Base-by-base conservation (phyloP, 2,888 invertebrate species). In the Eledona agricola region DNA sequence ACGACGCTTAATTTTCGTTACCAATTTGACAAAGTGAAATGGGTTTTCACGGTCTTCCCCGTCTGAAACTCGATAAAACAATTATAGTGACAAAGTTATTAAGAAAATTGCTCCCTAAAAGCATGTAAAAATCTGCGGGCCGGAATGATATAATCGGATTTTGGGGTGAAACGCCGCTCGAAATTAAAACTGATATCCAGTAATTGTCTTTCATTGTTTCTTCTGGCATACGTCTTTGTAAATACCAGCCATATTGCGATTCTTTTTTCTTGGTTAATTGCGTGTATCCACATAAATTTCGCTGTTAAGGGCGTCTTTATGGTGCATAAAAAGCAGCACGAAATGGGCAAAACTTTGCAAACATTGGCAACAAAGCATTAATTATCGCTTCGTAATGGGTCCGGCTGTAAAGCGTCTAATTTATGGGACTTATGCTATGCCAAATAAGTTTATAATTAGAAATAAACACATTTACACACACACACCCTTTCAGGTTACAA, bases 261-360 rank as follows among this genome's bases (percentile, higher is more conserved):
- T 40, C 25, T n/a, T n/a, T n/a, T n/a, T n/a, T n/a, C 28, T 40
- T 40, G 40, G 15, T 40, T 40, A 40, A 40, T 40, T 40, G 40
- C 11, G 9, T 40, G 40, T 40, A 23, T 9, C 16, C 28, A n/a
- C 17, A 26, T 40, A 26, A 40, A 40, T 40, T 28, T 28, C 40
- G 6, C 15, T 11, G 26, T 40, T 22, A 35, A n/a, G 40, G 40
- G 40, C 38, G 38, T 38, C 38, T 38, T 38, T 38, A 38, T 38
- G 38, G 38, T 25, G 28, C 40, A 40, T 40, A 40, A 40, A 40
- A 35, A 22, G 3, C 22, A 19, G 7, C 10, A 32, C 13, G 12
- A 32, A 37, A 38, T 38, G 37, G 15, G 23, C 16, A 23, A 12
- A 26, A 40, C 17, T 26, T 17, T 19, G 19, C 26, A 26, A 40